Evolutionary conservation across 1,140 invertebrate species (phyloP), one percentile per base, ranked within the genome.

Genomic region (Akabosia matsudoensis): DNA sequence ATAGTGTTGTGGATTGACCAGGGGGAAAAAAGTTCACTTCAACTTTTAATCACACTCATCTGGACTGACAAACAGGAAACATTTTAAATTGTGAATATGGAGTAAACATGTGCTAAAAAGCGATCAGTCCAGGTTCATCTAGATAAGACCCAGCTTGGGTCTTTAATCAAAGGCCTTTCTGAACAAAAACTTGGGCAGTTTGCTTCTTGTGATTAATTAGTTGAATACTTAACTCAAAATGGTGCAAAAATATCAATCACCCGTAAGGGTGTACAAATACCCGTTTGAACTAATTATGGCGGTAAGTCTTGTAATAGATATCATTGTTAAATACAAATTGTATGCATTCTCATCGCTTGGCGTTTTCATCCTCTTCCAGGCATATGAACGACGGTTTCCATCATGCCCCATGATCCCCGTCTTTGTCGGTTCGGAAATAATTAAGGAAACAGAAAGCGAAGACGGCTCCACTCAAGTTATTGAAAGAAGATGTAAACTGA

Each of bases 171-270:
- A n/a, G n/a, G n/a, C n/a, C n/a, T n/a, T n/a, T n/a, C n/a, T n/a
- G n/a, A n/a, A n/a, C n/a, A n/a, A n/a, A n/a, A n/a, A n/a, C n/a
- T n/a, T n/a, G n/a, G n/a, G n/a, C n/a, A n/a, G n/a, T n/a, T n/a
- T n/a, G n/a, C n/a, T 45, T 45, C 37, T 45, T 45, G 37, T 45
- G 37, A 10, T 64, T 24, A 22, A 64, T 28, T 24, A 22, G n/a
- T 22, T 64, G 56, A 45, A 45, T 45, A 45, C 37, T 45, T 45
- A 45, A 45, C 37, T 78, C 73, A 86, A 78, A 67, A 98, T 98
- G 96, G 96, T 98, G 82, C 96, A 98, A 86, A 95, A 96, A 84
- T 98, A 97, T 86, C 93, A 96, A 84, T 96, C 94, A 76, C 95
- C 96, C 79, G 92, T 97, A 2, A 90, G 96, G 87, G 93, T 98